Percentiles rank a stretch among this genome's conserved stretches.
Conservation (phyloP, 2,888 invertebrate species). For the Eubasilissa splendida region DNA sequence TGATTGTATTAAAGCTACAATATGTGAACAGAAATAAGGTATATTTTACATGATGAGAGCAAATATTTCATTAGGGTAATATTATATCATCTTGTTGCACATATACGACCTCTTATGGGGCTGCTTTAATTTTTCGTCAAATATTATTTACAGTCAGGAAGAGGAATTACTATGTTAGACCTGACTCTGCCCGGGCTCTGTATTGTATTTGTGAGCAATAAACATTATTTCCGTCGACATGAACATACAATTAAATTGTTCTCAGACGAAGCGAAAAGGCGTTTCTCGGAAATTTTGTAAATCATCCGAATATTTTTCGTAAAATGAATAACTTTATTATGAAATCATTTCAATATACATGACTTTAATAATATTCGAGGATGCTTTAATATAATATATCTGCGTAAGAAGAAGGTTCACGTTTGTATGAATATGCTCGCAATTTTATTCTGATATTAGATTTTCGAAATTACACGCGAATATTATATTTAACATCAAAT, state of each 20-base stretch:
- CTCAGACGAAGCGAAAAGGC: background rate
- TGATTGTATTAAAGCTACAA: too few relatives aligned
- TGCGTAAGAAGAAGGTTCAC: background rate
- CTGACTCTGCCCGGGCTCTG: background rate
- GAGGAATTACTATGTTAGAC: constrained; percentile 7
- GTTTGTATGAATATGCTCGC: background rate
- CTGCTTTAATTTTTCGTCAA: constrained; percentile 56
- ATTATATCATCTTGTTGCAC: constrained; percentile 52
- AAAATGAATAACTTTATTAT: background rate
- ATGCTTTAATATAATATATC: too few relatives aligned
- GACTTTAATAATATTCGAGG: background rate
- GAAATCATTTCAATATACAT: background rate
- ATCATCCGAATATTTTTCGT: constrained; percentile 19
- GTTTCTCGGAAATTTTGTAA: constrained; percentile 11
- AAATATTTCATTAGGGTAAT: constrained; percentile 57
- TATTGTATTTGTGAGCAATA: constrained; percentile 33
- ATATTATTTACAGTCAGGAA: constrained; percentile 46
- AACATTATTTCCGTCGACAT: constrained; percentile 24
- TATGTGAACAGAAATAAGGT: background rate
- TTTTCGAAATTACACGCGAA: background rate
- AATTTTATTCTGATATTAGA: background rate
- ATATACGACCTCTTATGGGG: constrained; percentile 30
- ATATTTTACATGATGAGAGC: constrained; percentile 16
- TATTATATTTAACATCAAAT: constrained; percentile 2
- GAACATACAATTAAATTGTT: constrained; percentile 14